Evolutionary conservation across 2,888 invertebrate species (phyloP).

Genomic region (Pachydiplax longipennis): DNA sequence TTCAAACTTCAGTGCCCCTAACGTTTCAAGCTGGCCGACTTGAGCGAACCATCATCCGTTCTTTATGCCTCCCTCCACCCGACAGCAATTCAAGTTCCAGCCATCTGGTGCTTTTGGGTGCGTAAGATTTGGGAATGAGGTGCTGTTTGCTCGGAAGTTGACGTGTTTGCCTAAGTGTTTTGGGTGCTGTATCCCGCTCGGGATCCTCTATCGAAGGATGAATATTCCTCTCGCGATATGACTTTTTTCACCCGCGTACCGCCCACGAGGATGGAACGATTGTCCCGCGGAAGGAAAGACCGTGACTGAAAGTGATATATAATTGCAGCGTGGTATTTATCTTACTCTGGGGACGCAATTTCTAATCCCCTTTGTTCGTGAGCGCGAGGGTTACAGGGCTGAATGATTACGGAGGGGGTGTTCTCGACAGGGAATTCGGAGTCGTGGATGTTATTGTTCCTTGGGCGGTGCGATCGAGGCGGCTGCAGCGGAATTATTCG

Average conservation of each 20-base stretch:
- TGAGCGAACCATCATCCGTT: not conserved
- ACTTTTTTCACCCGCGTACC: not conserved
- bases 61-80: not conserved
- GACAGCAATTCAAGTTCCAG: not conserved
- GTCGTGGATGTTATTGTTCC: no score
- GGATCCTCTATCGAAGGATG: not conserved
- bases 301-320: no score
- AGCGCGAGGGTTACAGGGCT: no score
- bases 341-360: no score
- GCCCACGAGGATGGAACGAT: no score
- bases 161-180: not conserved
- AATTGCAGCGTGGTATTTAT: no score
- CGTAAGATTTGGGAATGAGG: not conserved
- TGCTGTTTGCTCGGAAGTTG: not conserved
- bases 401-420: no score
- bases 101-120: not conserved
- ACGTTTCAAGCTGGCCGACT: not conserved
- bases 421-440: no score
- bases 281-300: no score
- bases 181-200: not conserved
- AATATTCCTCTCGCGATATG: not conserved
- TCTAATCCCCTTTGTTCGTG: no score
- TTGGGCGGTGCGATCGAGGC: no score
- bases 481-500: no score
- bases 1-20: not conserved